Conservation (phyloP, 2,113 vertebrate species). For the Semicossyphus pulcher region DNA sequence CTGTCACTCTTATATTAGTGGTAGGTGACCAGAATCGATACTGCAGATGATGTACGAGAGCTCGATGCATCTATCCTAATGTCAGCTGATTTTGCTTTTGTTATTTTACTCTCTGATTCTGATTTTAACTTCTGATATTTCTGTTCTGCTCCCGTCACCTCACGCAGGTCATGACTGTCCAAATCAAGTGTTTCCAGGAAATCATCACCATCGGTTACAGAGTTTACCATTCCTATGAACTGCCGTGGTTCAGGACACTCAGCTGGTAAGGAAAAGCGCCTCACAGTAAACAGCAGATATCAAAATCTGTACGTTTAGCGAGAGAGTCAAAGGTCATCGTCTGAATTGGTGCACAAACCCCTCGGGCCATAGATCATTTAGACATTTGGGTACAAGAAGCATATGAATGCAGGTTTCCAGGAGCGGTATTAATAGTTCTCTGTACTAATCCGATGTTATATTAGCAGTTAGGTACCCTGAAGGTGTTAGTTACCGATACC, state of each 20-base stretch:
- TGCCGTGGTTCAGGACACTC: constrained; percentile 96
- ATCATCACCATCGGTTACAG: constrained; percentile 98
- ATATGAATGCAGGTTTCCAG: too few relatives aligned
- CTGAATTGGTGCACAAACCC: too few relatives aligned
- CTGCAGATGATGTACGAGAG: neutral
- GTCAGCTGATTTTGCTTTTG: neutral
- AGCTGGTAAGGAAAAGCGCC: constrained; percentile 89
- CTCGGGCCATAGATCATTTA: too few relatives aligned
- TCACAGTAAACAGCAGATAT: neutral
- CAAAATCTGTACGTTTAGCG: too few relatives aligned
- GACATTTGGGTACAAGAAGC: too few relatives aligned
- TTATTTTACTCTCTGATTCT: neutral
- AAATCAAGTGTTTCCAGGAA: constrained; percentile 98
- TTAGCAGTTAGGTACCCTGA: too few relatives aligned
- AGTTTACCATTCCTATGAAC: constrained; percentile 96
- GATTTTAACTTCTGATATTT: neutral
- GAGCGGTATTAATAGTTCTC: too few relatives aligned
- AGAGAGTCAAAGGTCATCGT: too few relatives aligned
- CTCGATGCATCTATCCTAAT: neutral
- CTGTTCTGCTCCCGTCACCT: constrained; percentile 38
- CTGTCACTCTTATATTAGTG: constrained; percentile 90
- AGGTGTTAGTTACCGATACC: too few relatives aligned
- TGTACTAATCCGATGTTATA: too few relatives aligned
- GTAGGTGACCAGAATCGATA: constrained; percentile 9
- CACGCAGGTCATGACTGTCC: constrained; percentile 92